Evolutionary conservation across 2,888 invertebrate species (phyloP).

Genomic region (Yponomeuta evonymella): DNA sequence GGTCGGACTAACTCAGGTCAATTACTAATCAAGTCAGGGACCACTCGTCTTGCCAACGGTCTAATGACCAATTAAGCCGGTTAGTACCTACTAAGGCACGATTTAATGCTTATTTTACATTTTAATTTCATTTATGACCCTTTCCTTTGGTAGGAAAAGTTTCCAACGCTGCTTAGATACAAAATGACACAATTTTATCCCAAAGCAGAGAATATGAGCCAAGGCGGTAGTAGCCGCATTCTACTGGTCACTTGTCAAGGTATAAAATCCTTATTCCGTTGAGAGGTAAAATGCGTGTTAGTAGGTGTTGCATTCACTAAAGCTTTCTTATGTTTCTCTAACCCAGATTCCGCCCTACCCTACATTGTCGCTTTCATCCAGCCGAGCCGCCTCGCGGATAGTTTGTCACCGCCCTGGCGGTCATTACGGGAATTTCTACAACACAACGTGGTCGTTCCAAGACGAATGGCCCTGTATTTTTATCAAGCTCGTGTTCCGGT

Average conservation of each 20-base stretch:
- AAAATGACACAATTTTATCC: neutral
- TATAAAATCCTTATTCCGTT: neutral
- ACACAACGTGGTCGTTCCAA: neutral
- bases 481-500: no score
- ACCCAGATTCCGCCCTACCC: constrained; percentile 7
- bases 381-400: neutral
- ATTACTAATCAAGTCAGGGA: constrained; percentile 65
- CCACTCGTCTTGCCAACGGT: constrained; percentile 31
- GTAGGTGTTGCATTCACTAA: neutral
- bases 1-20: constrained; percentile 54
- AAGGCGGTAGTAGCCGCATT: neutral
- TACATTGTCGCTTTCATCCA: constrained; percentile 11
- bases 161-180: neutral
- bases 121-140: neutral
- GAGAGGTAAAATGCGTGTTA: neutral
- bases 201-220: neutral
- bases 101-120: constrained; percentile 37
- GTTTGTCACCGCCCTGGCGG: neutral
- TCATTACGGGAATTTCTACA: constrained; percentile 3
- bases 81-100: constrained; percentile 57
- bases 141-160: neutral
- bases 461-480: no score
- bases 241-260: neutral
- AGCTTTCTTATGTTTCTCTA: neutral
- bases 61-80: constrained; percentile 51